Evolutionary conservation across 2,797 vertebrate genomes (phyloP).

Genomic region (Hephaestus fuliginosus): DNA sequence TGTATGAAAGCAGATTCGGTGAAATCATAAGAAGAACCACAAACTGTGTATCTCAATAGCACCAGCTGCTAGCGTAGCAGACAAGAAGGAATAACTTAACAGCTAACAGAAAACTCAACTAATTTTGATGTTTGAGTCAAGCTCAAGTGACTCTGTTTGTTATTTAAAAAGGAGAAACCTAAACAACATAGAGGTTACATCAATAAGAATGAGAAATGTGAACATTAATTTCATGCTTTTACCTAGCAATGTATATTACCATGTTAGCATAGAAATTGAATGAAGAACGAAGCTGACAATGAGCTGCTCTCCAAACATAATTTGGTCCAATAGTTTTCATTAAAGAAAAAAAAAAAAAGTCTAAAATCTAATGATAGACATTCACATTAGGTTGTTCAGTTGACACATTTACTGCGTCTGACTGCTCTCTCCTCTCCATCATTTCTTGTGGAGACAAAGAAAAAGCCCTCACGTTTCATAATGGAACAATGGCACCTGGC

Average conservation of each 20-base stretch:
- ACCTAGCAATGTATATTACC: background rate
- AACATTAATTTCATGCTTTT: background rate
- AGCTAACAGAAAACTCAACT: background rate
- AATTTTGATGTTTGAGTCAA: background rate
- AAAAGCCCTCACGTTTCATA: constrained; percentile 90
- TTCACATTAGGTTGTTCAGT: background rate
- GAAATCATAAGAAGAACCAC: background rate
- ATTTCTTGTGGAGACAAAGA: constrained; percentile 83
- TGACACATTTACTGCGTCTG: background rate
- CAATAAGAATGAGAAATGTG: background rate
- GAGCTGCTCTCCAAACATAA: background rate
- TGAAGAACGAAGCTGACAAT: constrained; percentile 9
- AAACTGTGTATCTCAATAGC: too few species aligned
- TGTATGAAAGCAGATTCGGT: background rate
- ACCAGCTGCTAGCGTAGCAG: background rate
- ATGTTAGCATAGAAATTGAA: background rate
- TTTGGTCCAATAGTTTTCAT: background rate
- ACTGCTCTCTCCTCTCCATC: constrained; percentile 35
- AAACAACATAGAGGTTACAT: background rate
- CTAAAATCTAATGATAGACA: background rate
- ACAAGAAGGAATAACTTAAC: background rate
- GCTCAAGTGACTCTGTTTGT: background rate
- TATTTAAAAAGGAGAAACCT: background rate
- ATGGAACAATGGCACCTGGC: constrained; percentile 92
- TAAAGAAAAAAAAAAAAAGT: background rate